phyloP scores from a whole-genome alignment of 2,888 invertebrate genomes.

The Drosophila ochracea region DNA sequence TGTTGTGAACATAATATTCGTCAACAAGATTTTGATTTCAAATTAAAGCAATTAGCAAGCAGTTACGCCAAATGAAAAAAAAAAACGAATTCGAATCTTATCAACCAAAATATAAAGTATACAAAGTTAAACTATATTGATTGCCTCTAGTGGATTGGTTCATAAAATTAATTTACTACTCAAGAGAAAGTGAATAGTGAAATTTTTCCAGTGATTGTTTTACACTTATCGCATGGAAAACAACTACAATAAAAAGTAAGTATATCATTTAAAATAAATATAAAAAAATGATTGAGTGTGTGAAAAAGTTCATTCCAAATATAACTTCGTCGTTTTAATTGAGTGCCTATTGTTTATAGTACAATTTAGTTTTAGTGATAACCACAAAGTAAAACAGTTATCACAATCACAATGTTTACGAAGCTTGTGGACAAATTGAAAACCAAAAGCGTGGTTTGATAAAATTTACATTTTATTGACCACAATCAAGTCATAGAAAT shows the following conservation, averaged over 20 bases:
- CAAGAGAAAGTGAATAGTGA: slow-evolving; percentile 20
- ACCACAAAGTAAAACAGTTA: slow-evolving; percentile 8
- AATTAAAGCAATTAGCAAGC: slow-evolving; percentile 5
- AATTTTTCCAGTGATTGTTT: slow-evolving; percentile 15
- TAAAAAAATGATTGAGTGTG: no score
- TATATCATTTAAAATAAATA: neutral
- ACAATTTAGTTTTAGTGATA: neutral
- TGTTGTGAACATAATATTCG: neutral
- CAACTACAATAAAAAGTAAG: slow-evolving; percentile 18
- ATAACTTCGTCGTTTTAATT: neutral
- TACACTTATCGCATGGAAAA: neutral
- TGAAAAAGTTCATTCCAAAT: no score
- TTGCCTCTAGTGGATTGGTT: slow-evolving; percentile 1
- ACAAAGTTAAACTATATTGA: neutral
- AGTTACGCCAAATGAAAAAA: slow-evolving; percentile 8
- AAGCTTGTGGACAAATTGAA: neutral
- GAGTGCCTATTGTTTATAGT: neutral
- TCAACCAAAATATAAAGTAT: slow-evolving; percentile 2
- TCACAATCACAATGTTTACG: neutral
- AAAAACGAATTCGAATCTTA: slow-evolving; percentile 17
- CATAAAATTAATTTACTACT: slow-evolving; percentile 1
- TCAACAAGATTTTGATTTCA: neutral
- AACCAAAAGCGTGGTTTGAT: neutral
- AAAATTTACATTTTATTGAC: neutral
- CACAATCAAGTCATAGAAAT: slow-evolving; percentile 4